These are phyloP conservation scores for Dendrocincla fuliginosa DNA, from an alignment of 2,797 vertebrate genomes.

Conservation along the genomic window DNA sequence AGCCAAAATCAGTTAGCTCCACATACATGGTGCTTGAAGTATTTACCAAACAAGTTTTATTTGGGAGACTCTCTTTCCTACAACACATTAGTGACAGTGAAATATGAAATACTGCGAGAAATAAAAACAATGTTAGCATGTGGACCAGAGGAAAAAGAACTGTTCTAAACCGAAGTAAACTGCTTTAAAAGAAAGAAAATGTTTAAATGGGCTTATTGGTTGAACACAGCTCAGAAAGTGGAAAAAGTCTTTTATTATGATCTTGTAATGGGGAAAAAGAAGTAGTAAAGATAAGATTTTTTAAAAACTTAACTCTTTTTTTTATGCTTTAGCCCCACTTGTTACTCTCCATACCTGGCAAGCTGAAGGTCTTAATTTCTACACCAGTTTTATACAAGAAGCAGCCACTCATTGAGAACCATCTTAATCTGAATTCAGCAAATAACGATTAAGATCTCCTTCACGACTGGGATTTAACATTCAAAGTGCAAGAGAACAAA, in stretches of 20 bases:
- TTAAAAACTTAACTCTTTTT: background rate
- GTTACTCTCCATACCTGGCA: background rate
- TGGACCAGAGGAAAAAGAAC: background rate
- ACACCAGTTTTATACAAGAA: background rate
- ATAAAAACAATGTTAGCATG: background rate
- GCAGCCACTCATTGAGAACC: background rate
- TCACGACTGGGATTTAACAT: rapidly evolving
- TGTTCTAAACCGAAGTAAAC: background rate
- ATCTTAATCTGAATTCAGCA: background rate
- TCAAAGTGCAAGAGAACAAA: background rate
- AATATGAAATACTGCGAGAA: background rate
- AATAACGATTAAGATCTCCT: background rate
- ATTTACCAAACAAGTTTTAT: background rate
- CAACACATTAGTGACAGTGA: background rate
- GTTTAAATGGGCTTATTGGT: background rate
- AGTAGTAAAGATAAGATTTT: background rate
- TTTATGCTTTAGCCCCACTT: background rate
- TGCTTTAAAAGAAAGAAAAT: background rate
- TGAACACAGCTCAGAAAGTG: background rate
- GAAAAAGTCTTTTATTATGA: background rate
- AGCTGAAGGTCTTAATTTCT: background rate
- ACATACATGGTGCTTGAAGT: background rate
- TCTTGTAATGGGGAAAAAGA: background rate
- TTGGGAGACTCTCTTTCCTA: background rate
- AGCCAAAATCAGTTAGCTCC: background rate